Evolutionary conservation across 2,797 vertebrate species (phyloP).

Genomic region (Tokudaia tokunoshimensis): DNA sequence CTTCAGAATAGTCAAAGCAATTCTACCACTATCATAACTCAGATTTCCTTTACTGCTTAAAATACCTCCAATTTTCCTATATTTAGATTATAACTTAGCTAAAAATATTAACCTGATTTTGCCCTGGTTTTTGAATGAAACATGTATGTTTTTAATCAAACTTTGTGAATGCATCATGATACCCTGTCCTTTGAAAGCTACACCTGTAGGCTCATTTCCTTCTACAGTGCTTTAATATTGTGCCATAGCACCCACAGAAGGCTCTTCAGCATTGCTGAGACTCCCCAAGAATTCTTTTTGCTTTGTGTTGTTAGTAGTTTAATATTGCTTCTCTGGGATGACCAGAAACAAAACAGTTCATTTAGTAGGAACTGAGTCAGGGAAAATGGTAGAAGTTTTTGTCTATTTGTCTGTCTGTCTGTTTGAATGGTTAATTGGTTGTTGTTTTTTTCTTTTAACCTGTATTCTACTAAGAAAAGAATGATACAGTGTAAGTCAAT

Average conservation of each 20-base stretch:
- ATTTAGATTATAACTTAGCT: neutral
- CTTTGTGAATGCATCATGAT: neutral
- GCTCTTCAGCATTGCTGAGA: neutral
- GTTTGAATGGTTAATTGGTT: neutral
- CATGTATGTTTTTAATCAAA: neutral
- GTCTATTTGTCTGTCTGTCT: neutral
- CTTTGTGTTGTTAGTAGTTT: neutral
- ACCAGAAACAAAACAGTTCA: neutral
- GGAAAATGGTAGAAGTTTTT: neutral
- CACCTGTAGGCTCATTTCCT: neutral
- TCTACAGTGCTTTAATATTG: neutral
- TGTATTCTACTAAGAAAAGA: neutral
- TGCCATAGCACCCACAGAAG: neutral
- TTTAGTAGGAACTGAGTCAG: neutral
- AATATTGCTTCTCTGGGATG: neutral
- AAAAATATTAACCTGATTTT: slow-evolving; percentile 2
- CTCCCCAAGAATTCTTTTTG: neutral
- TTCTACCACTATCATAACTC: slow-evolving; percentile 1
- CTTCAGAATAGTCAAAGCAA: neutral
- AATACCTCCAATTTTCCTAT: neutral
- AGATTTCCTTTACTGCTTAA: neutral
- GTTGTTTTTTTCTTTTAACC: neutral
- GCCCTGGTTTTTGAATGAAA: neutral
- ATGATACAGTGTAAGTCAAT: neutral
- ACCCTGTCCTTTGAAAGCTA: neutral